These are phyloP conservation scores for Passer domesticus DNA, from an alignment of 2,113 vertebrate genomes.

Conservation along the genomic window DNA sequence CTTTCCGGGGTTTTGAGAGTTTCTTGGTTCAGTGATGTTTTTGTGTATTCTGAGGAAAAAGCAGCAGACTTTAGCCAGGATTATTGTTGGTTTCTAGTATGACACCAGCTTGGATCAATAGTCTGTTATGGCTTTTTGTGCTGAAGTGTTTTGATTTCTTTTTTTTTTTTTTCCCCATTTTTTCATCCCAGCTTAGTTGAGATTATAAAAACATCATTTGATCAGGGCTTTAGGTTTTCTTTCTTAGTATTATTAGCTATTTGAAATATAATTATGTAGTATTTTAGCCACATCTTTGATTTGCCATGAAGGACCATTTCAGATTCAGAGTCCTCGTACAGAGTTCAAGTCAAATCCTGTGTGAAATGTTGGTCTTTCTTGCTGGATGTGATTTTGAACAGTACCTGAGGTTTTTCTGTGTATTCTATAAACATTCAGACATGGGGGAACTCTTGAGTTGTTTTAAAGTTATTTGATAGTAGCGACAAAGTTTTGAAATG, in stretches of 20 bases:
- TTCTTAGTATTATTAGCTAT: neutral
- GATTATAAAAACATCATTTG: neutral
- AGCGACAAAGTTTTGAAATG: neutral
- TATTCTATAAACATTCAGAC: neutral
- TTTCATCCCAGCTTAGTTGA: neutral
- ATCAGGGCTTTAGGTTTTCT: neutral
- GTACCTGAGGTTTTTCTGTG: neutral
- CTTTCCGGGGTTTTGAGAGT: neutral
- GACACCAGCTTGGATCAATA: neutral
- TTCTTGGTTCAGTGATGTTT: neutral
- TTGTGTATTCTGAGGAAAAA: neutral
- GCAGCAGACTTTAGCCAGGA: neutral
- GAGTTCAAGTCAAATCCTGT: neutral
- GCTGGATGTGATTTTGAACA: neutral
- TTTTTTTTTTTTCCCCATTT: neutral
- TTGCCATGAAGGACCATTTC: neutral
- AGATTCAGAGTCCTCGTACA: neutral
- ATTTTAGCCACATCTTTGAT: neutral
- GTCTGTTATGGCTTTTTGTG: neutral
- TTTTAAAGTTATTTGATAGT: neutral
- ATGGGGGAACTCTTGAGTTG: neutral
- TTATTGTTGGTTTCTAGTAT: neutral
- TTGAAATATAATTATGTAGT: neutral
- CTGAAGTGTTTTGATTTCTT: neutral
- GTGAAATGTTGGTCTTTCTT: neutral